These are phyloP conservation scores for Onychomys torridus DNA, from an alignment of 2,797 vertebrate species.

Conservation along the genomic window DNA sequence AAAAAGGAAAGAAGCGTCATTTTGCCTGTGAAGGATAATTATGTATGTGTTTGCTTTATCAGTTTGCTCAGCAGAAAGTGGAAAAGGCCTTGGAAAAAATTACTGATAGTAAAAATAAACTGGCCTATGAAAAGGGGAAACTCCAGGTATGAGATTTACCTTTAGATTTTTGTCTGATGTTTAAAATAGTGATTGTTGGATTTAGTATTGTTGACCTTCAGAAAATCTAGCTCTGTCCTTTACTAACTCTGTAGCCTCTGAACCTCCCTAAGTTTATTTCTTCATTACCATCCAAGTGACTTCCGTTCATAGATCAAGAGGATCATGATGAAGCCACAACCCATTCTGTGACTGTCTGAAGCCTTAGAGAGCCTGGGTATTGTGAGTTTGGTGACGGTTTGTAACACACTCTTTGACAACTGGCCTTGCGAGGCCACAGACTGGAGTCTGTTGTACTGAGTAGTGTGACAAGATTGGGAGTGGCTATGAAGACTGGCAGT, in stretches of 20 bases:
- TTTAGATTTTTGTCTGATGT: constrained; percentile 54
- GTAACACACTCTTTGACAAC: constrained; percentile 15
- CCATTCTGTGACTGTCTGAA: background rate
- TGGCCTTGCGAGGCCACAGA: background rate
- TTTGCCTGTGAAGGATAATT: background rate
- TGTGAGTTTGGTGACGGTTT: constrained; percentile 26
- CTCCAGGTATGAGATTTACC: constrained; percentile 82
- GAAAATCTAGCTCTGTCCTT: background rate
- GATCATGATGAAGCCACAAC: background rate
- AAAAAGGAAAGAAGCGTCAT: background rate
- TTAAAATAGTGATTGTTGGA: constrained; percentile 15
- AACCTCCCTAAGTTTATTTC: background rate
- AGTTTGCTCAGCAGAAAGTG: constrained; percentile 84
- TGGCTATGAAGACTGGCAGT: background rate
- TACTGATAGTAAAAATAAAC: constrained; percentile 87
- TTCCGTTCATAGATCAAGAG: background rate
- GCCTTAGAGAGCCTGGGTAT: background rate
- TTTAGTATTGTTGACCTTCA: constrained; percentile 28
- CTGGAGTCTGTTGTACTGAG: background rate
- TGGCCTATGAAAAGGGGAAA: constrained; percentile 86
- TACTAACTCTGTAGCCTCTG: background rate
- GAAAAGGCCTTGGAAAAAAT: constrained; percentile 85
- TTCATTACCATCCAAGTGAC: background rate
- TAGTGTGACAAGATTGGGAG: background rate
- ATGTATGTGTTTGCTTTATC: constrained; percentile 53